A percentile compares a stretch with the other conserved stretches of the same genome.
Conservation (phyloP, 2,113 vertebrate species). For the Echinops telfairi region DNA sequence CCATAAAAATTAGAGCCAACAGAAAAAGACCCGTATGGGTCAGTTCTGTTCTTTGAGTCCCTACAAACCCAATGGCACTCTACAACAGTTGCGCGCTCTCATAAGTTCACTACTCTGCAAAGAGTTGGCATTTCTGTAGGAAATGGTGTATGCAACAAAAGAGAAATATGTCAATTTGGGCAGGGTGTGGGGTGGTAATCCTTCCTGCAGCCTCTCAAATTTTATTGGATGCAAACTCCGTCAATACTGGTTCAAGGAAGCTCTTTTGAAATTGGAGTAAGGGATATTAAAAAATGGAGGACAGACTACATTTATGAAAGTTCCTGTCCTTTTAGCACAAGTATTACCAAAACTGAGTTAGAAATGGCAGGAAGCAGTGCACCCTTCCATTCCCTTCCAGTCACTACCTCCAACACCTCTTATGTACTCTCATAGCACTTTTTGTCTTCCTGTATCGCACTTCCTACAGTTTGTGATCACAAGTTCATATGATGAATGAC, state of each 20-base stretch:
- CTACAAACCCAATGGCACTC: background rate
- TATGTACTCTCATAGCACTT: background rate
- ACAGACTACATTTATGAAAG: background rate
- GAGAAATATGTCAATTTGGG: background rate
- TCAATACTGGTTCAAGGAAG: background rate
- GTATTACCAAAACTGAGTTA: background rate
- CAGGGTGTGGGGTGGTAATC: background rate
- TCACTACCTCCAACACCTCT: no score
- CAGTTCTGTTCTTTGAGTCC: background rate
- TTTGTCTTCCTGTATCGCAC: background rate
- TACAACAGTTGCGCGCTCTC: background rate
- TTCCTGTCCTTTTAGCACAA: background rate
- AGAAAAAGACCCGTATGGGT: no score
- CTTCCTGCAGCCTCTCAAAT: background rate
- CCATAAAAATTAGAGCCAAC: background rate
- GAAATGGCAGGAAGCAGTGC: background rate
- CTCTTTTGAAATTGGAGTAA: background rate
- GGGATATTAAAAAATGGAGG: background rate
- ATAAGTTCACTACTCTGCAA: background rate
- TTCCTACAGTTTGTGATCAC: background rate
- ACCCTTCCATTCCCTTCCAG: background rate
- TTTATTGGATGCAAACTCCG: background rate
- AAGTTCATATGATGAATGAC: background rate
- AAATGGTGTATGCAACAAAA: background rate
- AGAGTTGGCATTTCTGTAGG: background rate